Evolutionary conservation across 2,888 invertebrate genomes (phyloP).

Genomic region (Cosmopolites sordidus): DNA sequence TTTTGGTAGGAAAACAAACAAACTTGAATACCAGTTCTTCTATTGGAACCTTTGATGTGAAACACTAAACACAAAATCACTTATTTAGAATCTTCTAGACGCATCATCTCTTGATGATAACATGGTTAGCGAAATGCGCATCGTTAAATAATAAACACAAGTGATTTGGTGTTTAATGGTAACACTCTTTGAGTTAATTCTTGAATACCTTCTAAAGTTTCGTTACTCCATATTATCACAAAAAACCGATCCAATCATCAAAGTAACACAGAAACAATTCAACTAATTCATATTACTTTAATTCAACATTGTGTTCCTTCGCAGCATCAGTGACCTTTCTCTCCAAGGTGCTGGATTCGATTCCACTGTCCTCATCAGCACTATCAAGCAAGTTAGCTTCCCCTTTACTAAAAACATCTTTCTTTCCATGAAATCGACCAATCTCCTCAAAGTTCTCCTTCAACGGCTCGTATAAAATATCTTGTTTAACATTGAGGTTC

Average conservation of each 20-base stretch:
- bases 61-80: too few species aligned
- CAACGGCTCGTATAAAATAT: slow-evolving; percentile 12
- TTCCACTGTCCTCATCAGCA: slow-evolving; percentile 63
- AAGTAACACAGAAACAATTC: not conserved
- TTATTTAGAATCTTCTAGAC: too few species aligned
- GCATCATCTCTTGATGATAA: too few species aligned
- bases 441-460: slow-evolving; percentile 6
- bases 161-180: too few species aligned
- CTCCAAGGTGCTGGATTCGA: slow-evolving; percentile 61
- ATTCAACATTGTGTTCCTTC: not conserved
- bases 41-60: too few species aligned
- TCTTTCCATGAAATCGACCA: not conserved
- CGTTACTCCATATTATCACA: too few species aligned
- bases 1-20: too few species aligned
- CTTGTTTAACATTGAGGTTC: not conserved
- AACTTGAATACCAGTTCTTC: too few species aligned
- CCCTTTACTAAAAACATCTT: slow-evolving; percentile 43
- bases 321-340: slow-evolving; percentile 37
- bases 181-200: too few species aligned
- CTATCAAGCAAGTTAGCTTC: slow-evolving; percentile 61
- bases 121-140: too few species aligned
- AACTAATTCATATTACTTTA: not conserved
- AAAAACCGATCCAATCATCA: not conserved
- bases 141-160: too few species aligned
- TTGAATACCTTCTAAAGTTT: too few species aligned